A percentile compares a stretch with the other conserved stretches of the same genome.
Conservation (phyloP, 2,888 invertebrate genomes). For the Drosophila rellima region DNA sequence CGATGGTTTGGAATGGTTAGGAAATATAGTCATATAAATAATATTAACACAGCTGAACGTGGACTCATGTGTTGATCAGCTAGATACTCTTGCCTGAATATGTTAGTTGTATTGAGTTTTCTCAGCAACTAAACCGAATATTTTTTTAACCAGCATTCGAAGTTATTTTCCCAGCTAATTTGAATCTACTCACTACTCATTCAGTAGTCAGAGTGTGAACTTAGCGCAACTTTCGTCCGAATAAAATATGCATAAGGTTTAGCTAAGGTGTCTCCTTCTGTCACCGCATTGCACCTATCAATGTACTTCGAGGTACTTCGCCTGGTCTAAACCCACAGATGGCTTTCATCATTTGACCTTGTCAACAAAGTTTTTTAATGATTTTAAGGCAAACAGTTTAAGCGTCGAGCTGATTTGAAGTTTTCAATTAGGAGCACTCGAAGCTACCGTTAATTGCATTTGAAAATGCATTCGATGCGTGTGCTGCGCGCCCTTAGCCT, state of each 20-base stretch:
- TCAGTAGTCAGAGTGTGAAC: background rate
- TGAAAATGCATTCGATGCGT: slow-evolving; percentile 61
- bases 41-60: background rate
- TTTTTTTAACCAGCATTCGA: background rate
- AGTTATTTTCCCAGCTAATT: background rate
- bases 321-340: too few relatives aligned
- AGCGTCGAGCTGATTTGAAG: background rate
- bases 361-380: background rate
- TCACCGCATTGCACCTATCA: too few relatives aligned
- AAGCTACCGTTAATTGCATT: slow-evolving; percentile 25
- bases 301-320: too few relatives aligned
- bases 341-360: too few relatives aligned
- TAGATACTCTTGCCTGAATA: background rate
- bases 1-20: too few relatives aligned
- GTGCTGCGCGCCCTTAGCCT: slow-evolving; percentile 70
- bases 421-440: background rate
- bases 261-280: too few relatives aligned
- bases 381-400: background rate
- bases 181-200: background rate
- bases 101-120: too few relatives aligned
- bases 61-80: slow-evolving; percentile 18
- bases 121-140: too few relatives aligned
- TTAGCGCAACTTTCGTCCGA: background rate
- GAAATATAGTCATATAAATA: too few relatives aligned
- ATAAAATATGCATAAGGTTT: background rate